A percentile compares a stretch with the other conserved stretches of the same genome.
phyloP scores from a whole-genome alignment of 2,113 vertebrate species.

The Murina feae region DNA sequence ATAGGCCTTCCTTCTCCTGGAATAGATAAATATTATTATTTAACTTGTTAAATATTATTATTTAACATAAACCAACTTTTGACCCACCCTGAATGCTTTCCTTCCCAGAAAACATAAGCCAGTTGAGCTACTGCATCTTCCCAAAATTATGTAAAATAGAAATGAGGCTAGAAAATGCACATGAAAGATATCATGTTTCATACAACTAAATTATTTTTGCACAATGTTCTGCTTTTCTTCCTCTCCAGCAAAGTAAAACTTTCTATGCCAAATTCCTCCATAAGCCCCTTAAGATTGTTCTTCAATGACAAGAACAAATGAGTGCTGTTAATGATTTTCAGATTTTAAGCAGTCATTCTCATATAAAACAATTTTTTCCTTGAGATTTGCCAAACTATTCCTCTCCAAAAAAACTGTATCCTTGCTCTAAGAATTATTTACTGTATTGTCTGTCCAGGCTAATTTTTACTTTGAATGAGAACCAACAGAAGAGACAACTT shows the following conservation, averaged over 20 bases:
- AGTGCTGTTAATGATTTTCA: conserved; percentile 76
- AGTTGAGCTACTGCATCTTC: background rate
- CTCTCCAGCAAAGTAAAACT: conserved; percentile 41
- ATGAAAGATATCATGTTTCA: conserved; percentile 41
- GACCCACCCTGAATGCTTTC: background rate
- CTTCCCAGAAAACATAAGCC: background rate
- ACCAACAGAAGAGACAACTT: conserved; percentile 66
- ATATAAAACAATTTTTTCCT: conserved; percentile 76
- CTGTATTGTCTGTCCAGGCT: conserved; percentile 14
- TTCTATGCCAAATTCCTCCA: conserved; percentile 47
- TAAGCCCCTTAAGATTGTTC: conserved; percentile 42
- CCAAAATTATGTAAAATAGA: conserved; percentile 19
- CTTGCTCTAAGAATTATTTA: conserved; percentile 57
- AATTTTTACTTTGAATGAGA: conserved; percentile 65
- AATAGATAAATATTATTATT: too few species aligned
- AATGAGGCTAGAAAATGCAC: conserved; percentile 42
- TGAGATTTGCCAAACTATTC: conserved; percentile 73
- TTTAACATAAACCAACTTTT: background rate
- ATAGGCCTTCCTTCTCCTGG: too few species aligned
- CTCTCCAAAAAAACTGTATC: conserved; percentile 51
- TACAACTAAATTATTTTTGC: conserved; percentile 44
- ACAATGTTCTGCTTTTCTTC: conserved; percentile 35
- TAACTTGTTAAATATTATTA: too few species aligned
- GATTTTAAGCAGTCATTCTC: conserved; percentile 73
- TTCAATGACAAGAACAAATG: conserved; percentile 75